Evolutionary conservation across 2,888 invertebrate genomes (phyloP), one percentile per base, ranked within the genome.

Genomic region (Pyralis farinalis): DNA sequence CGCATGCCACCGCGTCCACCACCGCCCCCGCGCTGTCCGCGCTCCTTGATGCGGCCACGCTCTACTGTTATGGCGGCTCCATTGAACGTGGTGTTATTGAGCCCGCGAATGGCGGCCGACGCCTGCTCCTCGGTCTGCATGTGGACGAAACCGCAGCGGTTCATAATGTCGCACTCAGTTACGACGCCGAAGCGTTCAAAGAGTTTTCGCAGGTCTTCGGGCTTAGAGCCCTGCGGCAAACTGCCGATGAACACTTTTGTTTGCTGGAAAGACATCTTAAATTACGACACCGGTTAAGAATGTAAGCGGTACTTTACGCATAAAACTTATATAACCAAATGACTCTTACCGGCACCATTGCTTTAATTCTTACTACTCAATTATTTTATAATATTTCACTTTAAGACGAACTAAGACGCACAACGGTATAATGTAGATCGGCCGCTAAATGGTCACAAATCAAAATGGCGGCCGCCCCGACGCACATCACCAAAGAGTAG

Each of bases 191-290:
- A 97, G 38, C 94, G 93, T 55, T 95, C 93, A 84, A 98, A 98
- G 36, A 97, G 87, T 52, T 93, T 92, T 34, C 95, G 91, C 33
- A 97, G 90, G 62, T 97, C 97, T 61, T 95, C 94, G 40, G 94
- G 93, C 63, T 95, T 94, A 53, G 96, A 95, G 60, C 94, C 94
- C 61, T 94, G 94, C 43, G 96, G 95, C 71, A 98, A 85, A 81
- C 97, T 96, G 51, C 98, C 98, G 67, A 98, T 96, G 90, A 98
- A 98, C 58, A 98, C 95, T 87, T 97, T 97, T 44, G 94, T 93
- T 85, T 93, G 92, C 91, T 93, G 84, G 46, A 90, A 85, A 46
- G 38, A 56, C 37, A 52, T 27, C 21, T 43, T 45, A 47, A 30
- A 49, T 42, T 39, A 43, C 30, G 54, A 25, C 7, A 3, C 16